phyloP scores from a whole-genome alignment of 1,140 invertebrate species.

The Drosophila miranda region DNA sequence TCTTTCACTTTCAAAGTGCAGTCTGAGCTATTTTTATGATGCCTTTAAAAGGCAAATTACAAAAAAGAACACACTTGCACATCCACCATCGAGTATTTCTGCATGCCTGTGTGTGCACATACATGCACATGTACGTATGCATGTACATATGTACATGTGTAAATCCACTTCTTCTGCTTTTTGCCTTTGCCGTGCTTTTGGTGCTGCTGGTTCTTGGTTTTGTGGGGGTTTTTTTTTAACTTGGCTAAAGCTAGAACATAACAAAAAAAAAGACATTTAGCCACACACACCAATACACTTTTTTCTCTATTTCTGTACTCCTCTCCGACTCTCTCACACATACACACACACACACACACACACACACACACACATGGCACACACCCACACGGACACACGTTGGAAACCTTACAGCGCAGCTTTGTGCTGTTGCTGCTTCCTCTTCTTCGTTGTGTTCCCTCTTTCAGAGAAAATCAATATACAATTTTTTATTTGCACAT shows the following conservation, averaged over 20 bases:
- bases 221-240: constrained; percentile 48
- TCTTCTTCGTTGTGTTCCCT: constrained; percentile 33
- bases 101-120: constrained; percentile 13
- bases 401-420: constrained; percentile 77
- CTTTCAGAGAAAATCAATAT: constrained; percentile 74
- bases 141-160: constrained; percentile 16
- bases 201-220: constrained; percentile 4
- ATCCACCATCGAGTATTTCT: constrained; percentile 31
- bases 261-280: constrained; percentile 72
- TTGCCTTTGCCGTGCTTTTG: constrained; percentile 32
- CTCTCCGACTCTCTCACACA: constrained; percentile 16
- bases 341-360: constrained; percentile 10
- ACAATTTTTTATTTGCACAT: constrained; percentile 63
- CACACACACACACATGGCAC: constrained; percentile 8
- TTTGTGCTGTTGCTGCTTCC: constrained; percentile 70
- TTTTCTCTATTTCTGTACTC: constrained; percentile 26
- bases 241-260: constrained; percentile 75
- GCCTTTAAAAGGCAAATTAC: constrained; percentile 65
- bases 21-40: constrained; percentile 42
- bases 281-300: constrained; percentile 42
- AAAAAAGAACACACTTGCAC: constrained; percentile 57
- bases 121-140: constrained; percentile 10
- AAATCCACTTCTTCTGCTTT: constrained; percentile 42
- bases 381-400: constrained; percentile 16
- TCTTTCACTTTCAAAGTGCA: constrained; percentile 68